phyloP scores from a whole-genome alignment of 2,113 vertebrate genomes.

The Tenebrosternarchus preto region DNA sequence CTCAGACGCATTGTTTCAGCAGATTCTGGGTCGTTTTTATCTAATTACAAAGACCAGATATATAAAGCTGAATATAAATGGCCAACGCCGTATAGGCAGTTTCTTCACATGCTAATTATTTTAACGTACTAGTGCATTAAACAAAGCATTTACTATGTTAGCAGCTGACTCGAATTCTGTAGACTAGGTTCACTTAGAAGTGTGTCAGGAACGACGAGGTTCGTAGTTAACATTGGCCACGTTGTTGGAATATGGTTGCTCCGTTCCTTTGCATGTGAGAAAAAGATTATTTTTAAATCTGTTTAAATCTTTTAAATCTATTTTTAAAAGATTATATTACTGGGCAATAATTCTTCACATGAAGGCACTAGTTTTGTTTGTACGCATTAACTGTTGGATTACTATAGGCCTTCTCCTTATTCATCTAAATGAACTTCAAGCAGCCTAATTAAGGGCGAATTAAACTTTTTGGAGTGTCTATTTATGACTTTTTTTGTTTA shows the following conservation, averaged over 20 bases:
- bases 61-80: not conserved
- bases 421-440: not conserved
- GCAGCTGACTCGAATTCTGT: no score
- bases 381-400: not conserved
- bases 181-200: no score
- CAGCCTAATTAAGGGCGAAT: constrained; percentile 6
- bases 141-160: no score
- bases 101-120: not conserved
- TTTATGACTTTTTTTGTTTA: constrained; percentile 11
- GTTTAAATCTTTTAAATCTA: no score
- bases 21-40: constrained; percentile 16
- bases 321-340: no score
- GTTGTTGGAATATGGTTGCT: no score
- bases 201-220: no score
- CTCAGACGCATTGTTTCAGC: not conserved
- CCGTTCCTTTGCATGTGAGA: no score
- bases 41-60: not conserved
- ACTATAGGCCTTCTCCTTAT: not conserved
- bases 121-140: no score
- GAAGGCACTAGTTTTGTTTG: not conserved
- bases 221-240: no score
- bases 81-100: not conserved
- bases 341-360: no score
- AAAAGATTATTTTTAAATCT: no score
- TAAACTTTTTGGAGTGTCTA: constrained; percentile 3